A percentile compares a stretch with the other conserved stretches of the same genome.
Conservation (phyloP, 2,888 invertebrate species). For the Nysson spinosus region DNA sequence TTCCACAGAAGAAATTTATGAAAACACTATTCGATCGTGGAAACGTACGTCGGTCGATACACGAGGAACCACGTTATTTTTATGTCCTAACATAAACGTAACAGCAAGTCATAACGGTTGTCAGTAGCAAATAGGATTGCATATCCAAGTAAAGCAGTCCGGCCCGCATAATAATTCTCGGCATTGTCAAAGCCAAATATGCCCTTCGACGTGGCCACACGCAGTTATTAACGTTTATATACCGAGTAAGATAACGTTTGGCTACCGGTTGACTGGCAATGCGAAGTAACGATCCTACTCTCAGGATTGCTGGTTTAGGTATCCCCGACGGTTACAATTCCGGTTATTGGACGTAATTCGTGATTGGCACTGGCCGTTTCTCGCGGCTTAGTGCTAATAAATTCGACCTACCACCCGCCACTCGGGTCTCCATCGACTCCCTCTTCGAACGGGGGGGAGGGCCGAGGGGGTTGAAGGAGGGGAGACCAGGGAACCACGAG, state of each 20-base stretch:
- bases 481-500: conserved; percentile 53
- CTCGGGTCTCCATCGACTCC: conserved; percentile 17
- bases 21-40: conserved; percentile 36
- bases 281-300: conserved; percentile 48
- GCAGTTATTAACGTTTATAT: conserved; percentile 70
- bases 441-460: conserved; percentile 32
- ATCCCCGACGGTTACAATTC: conserved; percentile 65
- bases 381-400: conserved; percentile 73
- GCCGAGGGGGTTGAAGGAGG: no score
- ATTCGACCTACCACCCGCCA: conserved; percentile 62
- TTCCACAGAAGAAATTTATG: conserved; percentile 17
- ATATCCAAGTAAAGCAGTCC: conserved; percentile 49
- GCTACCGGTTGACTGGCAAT: background rate
- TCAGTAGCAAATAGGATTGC: conserved; percentile 69
- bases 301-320: conserved; percentile 53
- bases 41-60: conserved; percentile 37
- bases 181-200: conserved; percentile 64
- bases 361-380: conserved; percentile 73
- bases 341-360: conserved; percentile 72
- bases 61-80: conserved; percentile 58
- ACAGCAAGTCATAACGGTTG: conserved; percentile 67
- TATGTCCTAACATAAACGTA: conserved; percentile 70
- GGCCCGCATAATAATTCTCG: conserved; percentile 62
- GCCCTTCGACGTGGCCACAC: conserved; percentile 36
- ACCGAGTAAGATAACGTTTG: conserved; percentile 55